These are phyloP conservation scores for Magallana ariakensis DNA, from an alignment of 1,140 invertebrate genomes.

Conservation along the genomic window DNA sequence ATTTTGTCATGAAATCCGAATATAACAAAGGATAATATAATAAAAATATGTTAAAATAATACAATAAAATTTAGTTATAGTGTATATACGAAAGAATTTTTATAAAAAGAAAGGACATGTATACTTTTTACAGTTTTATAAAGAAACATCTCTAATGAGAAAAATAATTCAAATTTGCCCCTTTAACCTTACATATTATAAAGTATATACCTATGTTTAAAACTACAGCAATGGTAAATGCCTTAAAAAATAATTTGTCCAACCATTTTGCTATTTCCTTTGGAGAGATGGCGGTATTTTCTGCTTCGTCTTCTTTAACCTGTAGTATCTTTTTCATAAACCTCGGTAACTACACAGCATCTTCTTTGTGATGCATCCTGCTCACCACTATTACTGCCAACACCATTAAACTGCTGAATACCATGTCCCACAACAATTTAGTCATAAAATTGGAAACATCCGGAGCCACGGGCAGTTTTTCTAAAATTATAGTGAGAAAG, in stretches of 20 bases:
- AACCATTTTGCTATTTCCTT: background rate
- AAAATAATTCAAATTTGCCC: too few species aligned
- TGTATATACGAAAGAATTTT: too few species aligned
- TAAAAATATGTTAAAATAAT: too few species aligned
- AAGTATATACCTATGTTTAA: background rate
- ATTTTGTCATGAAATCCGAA: too few species aligned
- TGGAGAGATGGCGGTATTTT: background rate
- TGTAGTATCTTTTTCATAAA: too few species aligned
- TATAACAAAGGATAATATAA: too few species aligned
- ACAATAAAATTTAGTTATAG: too few species aligned
- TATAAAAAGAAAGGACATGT: too few species aligned
- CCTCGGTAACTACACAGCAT: background rate
- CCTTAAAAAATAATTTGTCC: background rate
- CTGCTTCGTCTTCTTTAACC: background rate
- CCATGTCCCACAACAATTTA: background rate
- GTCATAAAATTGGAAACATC: slow-evolving; percentile 8
- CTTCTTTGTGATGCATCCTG: background rate
- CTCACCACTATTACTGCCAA: background rate
- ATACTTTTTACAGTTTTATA: too few species aligned
- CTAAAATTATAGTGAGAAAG: slow-evolving; percentile 82
- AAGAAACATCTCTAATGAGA: too few species aligned
- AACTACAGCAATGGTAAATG: background rate
- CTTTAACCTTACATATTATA: background rate
- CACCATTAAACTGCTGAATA: background rate
- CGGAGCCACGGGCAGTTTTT: slow-evolving; percentile 81